phyloP scores from a whole-genome alignment of 2,797 vertebrate genomes.

The Columba guinea region DNA sequence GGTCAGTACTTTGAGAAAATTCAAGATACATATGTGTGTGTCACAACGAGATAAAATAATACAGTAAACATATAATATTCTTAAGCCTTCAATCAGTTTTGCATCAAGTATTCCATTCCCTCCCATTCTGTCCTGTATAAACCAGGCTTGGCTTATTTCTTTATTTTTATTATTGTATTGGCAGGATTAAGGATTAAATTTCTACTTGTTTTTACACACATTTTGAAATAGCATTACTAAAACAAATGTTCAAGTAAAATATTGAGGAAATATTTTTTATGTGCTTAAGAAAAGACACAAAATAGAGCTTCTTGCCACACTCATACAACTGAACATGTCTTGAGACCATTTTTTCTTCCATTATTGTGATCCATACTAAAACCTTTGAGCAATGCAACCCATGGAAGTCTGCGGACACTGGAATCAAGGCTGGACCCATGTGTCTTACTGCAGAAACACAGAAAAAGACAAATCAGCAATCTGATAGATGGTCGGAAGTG shows the following conservation, averaged over 20 bases:
- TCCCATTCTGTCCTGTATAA: not conserved
- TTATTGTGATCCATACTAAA: not conserved
- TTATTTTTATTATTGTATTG: not conserved
- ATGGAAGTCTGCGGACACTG: not conserved
- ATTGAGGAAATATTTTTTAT: not conserved
- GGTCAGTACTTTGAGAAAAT: not conserved
- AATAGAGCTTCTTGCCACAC: not conserved
- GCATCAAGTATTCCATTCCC: not conserved
- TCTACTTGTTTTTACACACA: not conserved
- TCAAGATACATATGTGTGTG: not conserved
- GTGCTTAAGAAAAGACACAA: not conserved
- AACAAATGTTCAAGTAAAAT: not conserved
- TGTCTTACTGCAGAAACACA: not conserved
- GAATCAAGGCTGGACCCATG: not conserved
- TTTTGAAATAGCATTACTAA: not conserved
- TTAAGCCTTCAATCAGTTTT: not conserved
- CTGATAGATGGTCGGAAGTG: not conserved
- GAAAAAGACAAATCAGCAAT: not conserved
- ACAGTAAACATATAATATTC: not conserved
- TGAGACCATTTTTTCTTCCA: not conserved
- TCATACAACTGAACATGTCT: not conserved
- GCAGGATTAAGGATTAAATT: not conserved
- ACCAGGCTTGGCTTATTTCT: not conserved
- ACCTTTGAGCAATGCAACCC: not conserved
- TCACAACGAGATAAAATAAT: not conserved